Percentiles rank a stretch among this genome's conserved stretches.
phyloP scores from a whole-genome alignment of 2,888 invertebrate species.

The Odontocerum albicorne region DNA sequence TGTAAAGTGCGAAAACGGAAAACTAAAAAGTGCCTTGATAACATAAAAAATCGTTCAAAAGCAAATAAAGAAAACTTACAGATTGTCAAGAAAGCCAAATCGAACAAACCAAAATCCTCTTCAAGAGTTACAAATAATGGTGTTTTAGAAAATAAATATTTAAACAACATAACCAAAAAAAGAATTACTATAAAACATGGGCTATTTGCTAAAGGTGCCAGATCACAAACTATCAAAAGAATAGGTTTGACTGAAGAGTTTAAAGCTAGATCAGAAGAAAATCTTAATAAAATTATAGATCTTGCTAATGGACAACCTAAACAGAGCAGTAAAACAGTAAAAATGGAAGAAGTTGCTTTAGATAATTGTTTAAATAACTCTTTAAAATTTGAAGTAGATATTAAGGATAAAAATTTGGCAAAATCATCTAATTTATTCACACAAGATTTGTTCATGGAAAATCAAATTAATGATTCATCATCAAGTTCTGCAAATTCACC shows the following conservation, averaged over 20 bases:
- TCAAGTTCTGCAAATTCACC: slow-evolving; percentile 1
- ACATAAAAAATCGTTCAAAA: background rate
- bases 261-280: slow-evolving; percentile 37
- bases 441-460: background rate
- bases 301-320: slow-evolving; percentile 32
- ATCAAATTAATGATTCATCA: slow-evolving; percentile 2
- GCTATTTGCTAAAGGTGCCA: slow-evolving; percentile 47
- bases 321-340: background rate
- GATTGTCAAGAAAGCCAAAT: background rate
- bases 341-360: no score
- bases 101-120: background rate
- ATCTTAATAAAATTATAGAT: slow-evolving; percentile 35
- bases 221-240: slow-evolving; percentile 50
- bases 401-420: no score
- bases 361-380: no score
- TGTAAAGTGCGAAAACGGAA: slow-evolving; percentile 40
- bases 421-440: no score
- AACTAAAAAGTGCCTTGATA: slow-evolving; percentile 42
- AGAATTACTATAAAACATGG: slow-evolving; percentile 45
- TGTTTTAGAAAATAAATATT: slow-evolving; percentile 8
- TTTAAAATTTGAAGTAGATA: no score
- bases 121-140: background rate
- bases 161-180: slow-evolving; percentile 43
- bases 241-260: slow-evolving; percentile 40
- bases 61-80: background rate